Base-by-base conservation (phyloP, 2,113 vertebrate species). In the Lepus americanus region DNA sequence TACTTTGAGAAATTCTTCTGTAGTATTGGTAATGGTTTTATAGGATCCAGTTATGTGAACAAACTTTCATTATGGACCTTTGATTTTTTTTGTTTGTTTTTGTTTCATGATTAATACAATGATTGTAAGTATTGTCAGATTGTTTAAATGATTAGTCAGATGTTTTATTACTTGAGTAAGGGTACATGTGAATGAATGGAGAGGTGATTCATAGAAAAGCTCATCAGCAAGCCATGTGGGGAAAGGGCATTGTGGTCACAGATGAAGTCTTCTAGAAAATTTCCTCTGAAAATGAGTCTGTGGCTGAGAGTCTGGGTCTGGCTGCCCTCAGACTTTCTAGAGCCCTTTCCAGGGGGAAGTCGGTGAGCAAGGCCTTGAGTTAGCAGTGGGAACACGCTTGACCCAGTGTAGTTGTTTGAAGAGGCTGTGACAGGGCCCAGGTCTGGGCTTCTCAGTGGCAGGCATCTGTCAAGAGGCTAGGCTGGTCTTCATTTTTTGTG, bases 1-100 rank as follows among this genome's bases (percentile, higher is more conserved):
- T 83, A 78, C 70, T 78, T 88, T 83, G 49, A 88, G 61, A 77
- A 70, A 92, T 70, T 83, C 17, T 70, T 77, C 64, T 33, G 44
- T 55, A 36, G 31, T 14, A 64, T 64, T 92, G 70, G 87, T 73
- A 73, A 78, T 78, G 63, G 11, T 55, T 89, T 89, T 36, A 17
- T 74, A 44, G 31, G 83, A 72, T 83, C 79, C 36, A 87, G 3
- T 82, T 92, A 61, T 78, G 27, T 53, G 16, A 66, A 25, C 10
- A 7, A 67, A 23, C 1, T 14, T 66, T 84, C 74, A 33, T 27
- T 76, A 87, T 82, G 69, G 59, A 9, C 4, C 12, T 78, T 83
- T 55, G 23, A 69, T 81, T 55, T 83, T 66, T 36, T 89, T 89
- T 61, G n/a, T 51, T 88, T 36, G 36, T 36, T 55, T 80, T 91